Evolutionary conservation across 2,113 vertebrate genomes (phyloP).

Genomic region (Odocoileus virginianus): DNA sequence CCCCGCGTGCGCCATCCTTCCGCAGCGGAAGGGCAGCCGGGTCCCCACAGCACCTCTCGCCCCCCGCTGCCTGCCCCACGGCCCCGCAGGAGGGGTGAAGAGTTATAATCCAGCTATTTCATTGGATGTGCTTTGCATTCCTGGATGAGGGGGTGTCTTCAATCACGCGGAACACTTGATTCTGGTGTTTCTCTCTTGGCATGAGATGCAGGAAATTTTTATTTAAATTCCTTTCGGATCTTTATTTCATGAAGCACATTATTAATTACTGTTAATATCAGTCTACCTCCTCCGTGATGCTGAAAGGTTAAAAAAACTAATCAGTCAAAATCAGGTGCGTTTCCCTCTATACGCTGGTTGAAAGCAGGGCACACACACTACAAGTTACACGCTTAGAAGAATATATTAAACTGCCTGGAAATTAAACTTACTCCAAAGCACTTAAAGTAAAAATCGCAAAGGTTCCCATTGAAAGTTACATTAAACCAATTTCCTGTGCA

Average conservation of each 20-base stretch:
- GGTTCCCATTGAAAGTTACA: slow-evolving; percentile 73
- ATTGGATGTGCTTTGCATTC: slow-evolving; percentile 82
- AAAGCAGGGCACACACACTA: slow-evolving; percentile 42
- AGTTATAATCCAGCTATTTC: slow-evolving; percentile 83
- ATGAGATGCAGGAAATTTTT: slow-evolving; percentile 78
- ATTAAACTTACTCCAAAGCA: slow-evolving; percentile 69
- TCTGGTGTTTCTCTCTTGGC: slow-evolving; percentile 80
- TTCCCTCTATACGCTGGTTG: neutral
- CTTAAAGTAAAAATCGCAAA: slow-evolving; percentile 67
- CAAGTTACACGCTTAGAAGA: slow-evolving; percentile 49
- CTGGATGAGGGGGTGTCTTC: slow-evolving; percentile 79
- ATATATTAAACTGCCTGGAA: slow-evolving; percentile 62
- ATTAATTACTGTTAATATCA: slow-evolving; percentile 67
- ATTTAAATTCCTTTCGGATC: slow-evolving; percentile 75
- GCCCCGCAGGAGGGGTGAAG: slow-evolving; percentile 35
- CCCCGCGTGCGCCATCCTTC: slow-evolving; percentile 84
- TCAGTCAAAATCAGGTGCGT: slow-evolving; percentile 77
- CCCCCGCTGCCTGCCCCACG: slow-evolving; percentile 29
- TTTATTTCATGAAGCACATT: slow-evolving; percentile 81
- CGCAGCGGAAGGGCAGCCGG: slow-evolving; percentile 69
- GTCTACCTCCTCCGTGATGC: slow-evolving; percentile 78
- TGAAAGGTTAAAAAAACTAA: slow-evolving; percentile 64
- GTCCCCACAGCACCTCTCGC: slow-evolving; percentile 55
- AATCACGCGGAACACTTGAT: slow-evolving; percentile 78
- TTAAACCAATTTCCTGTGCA: slow-evolving; percentile 76